A percentile compares a stretch with the other conserved stretches of the same genome.
Evolutionary conservation across 2,888 invertebrate genomes (phyloP).

Genomic region (Oscheius sp.): DNA sequence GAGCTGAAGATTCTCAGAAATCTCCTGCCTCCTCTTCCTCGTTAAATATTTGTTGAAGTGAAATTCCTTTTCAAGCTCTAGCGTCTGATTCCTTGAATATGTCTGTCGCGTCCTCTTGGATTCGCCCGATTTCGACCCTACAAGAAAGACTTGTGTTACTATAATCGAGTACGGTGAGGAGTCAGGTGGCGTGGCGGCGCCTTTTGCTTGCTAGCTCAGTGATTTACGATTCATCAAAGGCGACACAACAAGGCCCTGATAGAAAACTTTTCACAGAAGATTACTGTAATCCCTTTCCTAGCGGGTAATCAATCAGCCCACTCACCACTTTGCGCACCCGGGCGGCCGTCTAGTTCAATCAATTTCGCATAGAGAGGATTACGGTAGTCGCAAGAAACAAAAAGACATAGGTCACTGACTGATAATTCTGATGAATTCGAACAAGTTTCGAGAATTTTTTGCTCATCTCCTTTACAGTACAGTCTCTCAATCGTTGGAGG

Average conservation of each 20-base stretch:
- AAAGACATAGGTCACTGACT: neutral
- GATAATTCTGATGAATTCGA: neutral
- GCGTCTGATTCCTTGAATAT: conserved; percentile 67
- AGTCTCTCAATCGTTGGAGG: no score
- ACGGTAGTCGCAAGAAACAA: no score
- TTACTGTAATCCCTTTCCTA: neutral
- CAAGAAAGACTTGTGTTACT: neutral
- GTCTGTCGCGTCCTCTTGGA: conserved; percentile 64
- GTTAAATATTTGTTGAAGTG: conserved; percentile 68
- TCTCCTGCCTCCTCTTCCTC: conserved; percentile 66
- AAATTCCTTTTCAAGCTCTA: conserved; percentile 69
- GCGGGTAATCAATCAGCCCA: conserved; percentile 8
- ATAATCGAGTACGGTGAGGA: conserved; percentile 5
- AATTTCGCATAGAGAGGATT: neutral
- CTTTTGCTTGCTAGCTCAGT: conserved; percentile 15
- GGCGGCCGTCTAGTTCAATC: conserved; percentile 11
- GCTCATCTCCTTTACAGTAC: no score
- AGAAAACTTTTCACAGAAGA: neutral
- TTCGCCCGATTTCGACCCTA: conserved; percentile 29
- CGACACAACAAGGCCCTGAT: conserved; percentile 18
- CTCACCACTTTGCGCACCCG: conserved; percentile 4
- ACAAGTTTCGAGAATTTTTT: no score
- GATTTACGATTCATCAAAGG: conserved; percentile 24
- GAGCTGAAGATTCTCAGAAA: conserved; percentile 63
- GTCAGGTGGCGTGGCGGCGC: conserved; percentile 28